Evolutionary conservation across 2,797 vertebrate genomes (phyloP), one percentile per base, ranked within the genome.

Genomic region (Brotogeris chrysoptera): DNA sequence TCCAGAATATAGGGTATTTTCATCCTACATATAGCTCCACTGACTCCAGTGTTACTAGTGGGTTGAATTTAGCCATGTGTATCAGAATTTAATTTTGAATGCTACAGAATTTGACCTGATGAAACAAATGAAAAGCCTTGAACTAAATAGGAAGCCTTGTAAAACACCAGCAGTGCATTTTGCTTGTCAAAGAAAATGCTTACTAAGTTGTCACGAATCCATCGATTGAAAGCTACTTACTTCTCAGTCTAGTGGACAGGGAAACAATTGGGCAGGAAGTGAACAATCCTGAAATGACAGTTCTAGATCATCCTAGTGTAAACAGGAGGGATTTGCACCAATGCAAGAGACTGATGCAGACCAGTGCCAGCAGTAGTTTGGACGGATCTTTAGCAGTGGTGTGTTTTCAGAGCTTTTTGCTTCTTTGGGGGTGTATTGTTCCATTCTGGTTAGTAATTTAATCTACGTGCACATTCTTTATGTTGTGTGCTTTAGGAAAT

Each of bases 211-310:
- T 78, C 69, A 69, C 80, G 69, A 97, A 80, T 74, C 77, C 87
- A 80, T 1, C 86, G 84, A 95, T 90, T 92, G 65, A 89, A 94
- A 95, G 83, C 74, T 85, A 84, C 88, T 94, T 94, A 88, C n/a
- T 87, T 92, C 86, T 95, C 94, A 94, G 88, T 92, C 83, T 92
- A 69, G 64, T 87, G 86, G 84, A 69, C 88, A 90, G 90, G 93
- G 63, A 94, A 85, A 87, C 90, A 96, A 94, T 91, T 72, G 46
- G 86, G 55, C 90, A 89, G 94, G 71, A 92, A 82, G 72, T 68
- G 87, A 92, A 74, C 63, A 77, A 43, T 80, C 50, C 71, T 87
- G 80, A 80, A 74, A 89, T 90, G 61, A 36, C 71, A 71, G 34
- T 93, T 96, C 88, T 74, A 52, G 88, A 90, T 95, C 41, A 38